These are phyloP conservation scores for Ferrisia virgata DNA, from an alignment of 2,888 invertebrate species.

Conservation along the genomic window DNA sequence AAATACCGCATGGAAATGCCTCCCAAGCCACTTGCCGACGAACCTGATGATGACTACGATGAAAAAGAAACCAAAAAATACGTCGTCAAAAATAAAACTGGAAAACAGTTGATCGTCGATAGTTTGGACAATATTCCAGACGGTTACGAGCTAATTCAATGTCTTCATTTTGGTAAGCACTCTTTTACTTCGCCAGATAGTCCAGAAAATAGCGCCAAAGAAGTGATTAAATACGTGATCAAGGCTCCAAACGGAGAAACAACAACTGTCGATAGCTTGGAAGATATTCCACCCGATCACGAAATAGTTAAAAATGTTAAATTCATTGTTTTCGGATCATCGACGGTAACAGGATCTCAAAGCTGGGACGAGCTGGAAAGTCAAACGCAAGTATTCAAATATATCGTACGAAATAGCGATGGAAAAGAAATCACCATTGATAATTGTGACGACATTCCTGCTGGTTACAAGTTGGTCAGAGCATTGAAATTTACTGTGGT, in stretches of 20 bases:
- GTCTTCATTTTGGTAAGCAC: background rate
- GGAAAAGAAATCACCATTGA: constrained; percentile 9
- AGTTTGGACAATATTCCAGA: background rate
- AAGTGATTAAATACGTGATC: constrained; percentile 7
- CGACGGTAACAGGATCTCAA: background rate
- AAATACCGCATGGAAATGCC: constrained; percentile 7
- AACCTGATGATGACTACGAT: background rate
- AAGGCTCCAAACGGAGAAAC: background rate
- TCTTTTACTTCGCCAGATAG: background rate
- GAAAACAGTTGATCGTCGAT: background rate
- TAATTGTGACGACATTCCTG: background rate
- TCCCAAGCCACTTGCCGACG: background rate
- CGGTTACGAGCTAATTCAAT: background rate
- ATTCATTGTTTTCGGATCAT: background rate
- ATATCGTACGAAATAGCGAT: background rate
- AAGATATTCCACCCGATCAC: background rate
- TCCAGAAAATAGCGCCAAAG: background rate
- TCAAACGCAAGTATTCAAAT: background rate
- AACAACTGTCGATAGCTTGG: background rate
- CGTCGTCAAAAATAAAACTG: background rate
- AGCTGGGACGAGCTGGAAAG: background rate
- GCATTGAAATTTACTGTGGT: background rate
- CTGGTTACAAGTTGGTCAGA: background rate
- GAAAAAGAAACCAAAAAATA: constrained; percentile 11
- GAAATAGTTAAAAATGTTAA: background rate